Evolutionary conservation across 2,113 vertebrate species (phyloP).

Genomic region (Noctilio leporinus): DNA sequence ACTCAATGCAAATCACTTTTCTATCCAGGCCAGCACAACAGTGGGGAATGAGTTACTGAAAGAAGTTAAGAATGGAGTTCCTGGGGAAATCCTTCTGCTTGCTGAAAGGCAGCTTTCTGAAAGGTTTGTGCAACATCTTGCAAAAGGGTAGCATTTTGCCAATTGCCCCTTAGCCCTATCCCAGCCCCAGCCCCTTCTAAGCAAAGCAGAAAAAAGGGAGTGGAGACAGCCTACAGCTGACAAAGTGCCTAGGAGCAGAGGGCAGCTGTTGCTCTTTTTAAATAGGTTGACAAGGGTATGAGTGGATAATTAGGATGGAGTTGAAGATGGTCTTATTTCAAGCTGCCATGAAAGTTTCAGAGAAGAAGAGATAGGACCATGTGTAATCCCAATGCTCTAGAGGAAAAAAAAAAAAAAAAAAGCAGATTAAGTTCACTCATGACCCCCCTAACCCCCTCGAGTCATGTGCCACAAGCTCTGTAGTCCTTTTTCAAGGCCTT

Average conservation of each 20-base stretch:
- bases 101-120: not conserved
- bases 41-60: not conserved
- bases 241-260: not conserved
- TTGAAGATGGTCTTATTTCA: not conserved
- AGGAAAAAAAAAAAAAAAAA: not conserved
- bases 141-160: not conserved
- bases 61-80: not conserved
- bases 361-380: not conserved
- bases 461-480: not conserved
- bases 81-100: not conserved
- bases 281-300: not conserved
- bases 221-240: not conserved
- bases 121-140: not conserved
- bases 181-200: not conserved
- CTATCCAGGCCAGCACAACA: not conserved
- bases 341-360: not conserved
- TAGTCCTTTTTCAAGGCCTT: not conserved
- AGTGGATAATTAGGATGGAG: not conserved
- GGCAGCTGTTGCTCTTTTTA: not conserved
- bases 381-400: not conserved
- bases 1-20: constrained; percentile 31
- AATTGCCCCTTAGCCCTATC: not conserved
- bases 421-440: not conserved
- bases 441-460: not conserved
- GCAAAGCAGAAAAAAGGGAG: not conserved